These are phyloP conservation scores for Craseonycteris thonglongyai DNA, from an alignment of 2,113 vertebrate genomes.

Conservation along the genomic window DNA sequence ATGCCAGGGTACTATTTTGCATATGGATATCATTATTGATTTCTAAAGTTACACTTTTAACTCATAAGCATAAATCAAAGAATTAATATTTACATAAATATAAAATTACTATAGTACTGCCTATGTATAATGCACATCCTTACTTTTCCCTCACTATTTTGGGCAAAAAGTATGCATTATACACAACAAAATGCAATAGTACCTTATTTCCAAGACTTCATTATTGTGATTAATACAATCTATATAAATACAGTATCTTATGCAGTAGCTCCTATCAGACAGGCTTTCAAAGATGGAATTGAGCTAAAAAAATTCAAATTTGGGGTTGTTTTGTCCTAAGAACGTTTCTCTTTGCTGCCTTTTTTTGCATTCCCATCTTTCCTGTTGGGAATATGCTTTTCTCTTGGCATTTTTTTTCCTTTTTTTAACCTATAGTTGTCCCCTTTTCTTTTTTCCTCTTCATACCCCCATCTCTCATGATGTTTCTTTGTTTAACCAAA, in stretches of 20 bases:
- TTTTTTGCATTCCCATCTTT: not conserved
- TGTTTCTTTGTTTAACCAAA: not conserved
- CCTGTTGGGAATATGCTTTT: not conserved
- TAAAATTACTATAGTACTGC: too few species aligned
- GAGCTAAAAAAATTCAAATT: not conserved
- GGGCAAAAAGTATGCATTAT: too few species aligned
- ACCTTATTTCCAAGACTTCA: not conserved
- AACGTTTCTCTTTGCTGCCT: not conserved
- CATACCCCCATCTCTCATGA: not conserved
- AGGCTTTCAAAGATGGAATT: not conserved
- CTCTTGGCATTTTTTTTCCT: not conserved
- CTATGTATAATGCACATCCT: too few species aligned
- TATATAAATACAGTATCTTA: not conserved
- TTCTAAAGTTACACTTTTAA: too few species aligned
- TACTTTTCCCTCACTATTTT: too few species aligned
- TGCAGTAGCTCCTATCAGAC: fast-evolving
- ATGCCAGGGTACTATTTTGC: too few species aligned
- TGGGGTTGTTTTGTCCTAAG: fast-evolving
- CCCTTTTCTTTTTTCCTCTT: not conserved
- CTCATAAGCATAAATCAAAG: too few species aligned
- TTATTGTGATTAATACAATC: not conserved
- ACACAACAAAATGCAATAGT: too few species aligned
- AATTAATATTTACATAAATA: too few species aligned
- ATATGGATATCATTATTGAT: too few species aligned
- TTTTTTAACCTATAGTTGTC: not conserved